Conservation (phyloP, 2,888 invertebrate species). For the Minunthozetes semirufus region DNA sequence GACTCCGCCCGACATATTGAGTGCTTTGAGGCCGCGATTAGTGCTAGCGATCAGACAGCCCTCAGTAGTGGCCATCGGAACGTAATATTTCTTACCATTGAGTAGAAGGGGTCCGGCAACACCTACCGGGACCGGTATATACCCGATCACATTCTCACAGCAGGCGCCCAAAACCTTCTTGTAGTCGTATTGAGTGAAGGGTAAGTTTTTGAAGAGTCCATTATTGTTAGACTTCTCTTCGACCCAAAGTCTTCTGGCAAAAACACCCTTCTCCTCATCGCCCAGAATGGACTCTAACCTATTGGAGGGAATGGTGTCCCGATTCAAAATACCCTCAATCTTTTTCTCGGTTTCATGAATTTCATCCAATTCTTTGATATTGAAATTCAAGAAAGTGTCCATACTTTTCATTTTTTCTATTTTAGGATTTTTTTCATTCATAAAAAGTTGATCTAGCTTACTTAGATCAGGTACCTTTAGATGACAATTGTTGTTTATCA, state of each 20-base stretch:
- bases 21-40: constrained; percentile 88
- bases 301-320: constrained; percentile 74
- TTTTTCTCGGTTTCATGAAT: no score
- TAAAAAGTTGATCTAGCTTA: no score
- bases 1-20: constrained; percentile 62
- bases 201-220: constrained; percentile 56
- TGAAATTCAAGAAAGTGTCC: no score
- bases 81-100: constrained; percentile 69
- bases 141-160: constrained; percentile 97
- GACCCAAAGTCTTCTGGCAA: constrained; percentile 66
- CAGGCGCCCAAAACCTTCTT: constrained; percentile 80
- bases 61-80: constrained; percentile 99
- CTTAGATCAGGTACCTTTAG: no score
- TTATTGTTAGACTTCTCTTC: constrained; percentile 45
- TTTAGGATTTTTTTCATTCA: no score
- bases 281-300: constrained; percentile 78
- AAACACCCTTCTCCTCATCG: constrained; percentile 76
- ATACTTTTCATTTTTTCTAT: no score
- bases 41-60: constrained; percentile 96
- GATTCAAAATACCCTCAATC: no score
- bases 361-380: no score
- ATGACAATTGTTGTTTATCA: no score
- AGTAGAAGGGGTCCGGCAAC: constrained; percentile 85
- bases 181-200: constrained; percentile 80
- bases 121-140: constrained; percentile 90